phyloP scores from a whole-genome alignment of 2,113 vertebrate genomes.

The Amblyornis subalaris region DNA sequence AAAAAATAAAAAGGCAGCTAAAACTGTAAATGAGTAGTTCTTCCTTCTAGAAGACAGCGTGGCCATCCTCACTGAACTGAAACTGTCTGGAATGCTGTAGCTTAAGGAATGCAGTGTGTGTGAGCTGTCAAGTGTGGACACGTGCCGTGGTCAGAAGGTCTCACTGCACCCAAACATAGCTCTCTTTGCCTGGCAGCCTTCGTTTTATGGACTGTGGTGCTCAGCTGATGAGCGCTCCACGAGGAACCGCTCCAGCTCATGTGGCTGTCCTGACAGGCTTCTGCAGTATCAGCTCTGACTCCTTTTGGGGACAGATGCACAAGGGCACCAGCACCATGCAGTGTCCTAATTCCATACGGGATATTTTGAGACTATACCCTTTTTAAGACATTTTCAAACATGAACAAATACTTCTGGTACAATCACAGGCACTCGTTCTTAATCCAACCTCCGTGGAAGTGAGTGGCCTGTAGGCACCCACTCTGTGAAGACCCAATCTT shows the following conservation, averaged over 20 bases:
- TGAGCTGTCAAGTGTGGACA: rapidly evolving
- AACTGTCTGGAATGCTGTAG: background rate
- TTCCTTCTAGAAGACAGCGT: background rate
- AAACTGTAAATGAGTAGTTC: background rate
- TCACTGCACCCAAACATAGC: background rate
- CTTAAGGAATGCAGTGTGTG: background rate
- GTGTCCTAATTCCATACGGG: background rate
- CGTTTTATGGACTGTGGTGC: background rate
- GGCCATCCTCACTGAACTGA: background rate
- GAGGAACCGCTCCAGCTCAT: background rate
- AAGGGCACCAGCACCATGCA: background rate
- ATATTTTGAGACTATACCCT: background rate
- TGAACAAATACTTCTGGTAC: background rate
- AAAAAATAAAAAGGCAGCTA: background rate
- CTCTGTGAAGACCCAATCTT: background rate
- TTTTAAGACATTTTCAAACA: background rate
- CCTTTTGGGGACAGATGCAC: background rate
- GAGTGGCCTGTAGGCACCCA: background rate
- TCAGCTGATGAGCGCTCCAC: background rate
- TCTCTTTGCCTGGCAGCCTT: background rate
- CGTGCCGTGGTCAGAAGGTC: background rate
- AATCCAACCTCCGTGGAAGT: background rate
- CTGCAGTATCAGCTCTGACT: background rate
- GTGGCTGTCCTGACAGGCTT: background rate
- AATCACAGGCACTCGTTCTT: background rate